Conservation (phyloP, 1,140 invertebrate species). For the Drosophila pectinifera region DNA sequence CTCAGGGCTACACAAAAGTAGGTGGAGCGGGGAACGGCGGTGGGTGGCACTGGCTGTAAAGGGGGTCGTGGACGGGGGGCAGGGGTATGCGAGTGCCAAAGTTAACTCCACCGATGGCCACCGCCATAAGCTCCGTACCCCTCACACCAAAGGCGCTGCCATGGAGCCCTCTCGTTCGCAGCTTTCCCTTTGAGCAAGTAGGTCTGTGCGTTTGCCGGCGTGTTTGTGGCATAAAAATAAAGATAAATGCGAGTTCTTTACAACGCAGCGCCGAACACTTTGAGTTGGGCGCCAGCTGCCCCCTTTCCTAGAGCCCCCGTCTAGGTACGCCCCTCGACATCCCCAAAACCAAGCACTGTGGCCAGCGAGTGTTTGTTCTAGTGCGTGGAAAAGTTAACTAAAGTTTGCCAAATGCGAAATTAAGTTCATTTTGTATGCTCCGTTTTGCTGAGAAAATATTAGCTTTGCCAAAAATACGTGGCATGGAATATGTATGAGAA, state of each 20-base stretch:
- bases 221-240: conserved; percentile 84
- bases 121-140: conserved; percentile 45
- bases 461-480: not conserved
- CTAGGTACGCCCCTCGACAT: not conserved
- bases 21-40: not conserved
- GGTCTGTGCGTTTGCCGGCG: conserved; percentile 55
- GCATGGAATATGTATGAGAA: not conserved
- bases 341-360: conserved; percentile 22
- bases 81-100: conserved; percentile 30
- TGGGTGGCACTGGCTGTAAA: not conserved
- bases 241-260: conserved; percentile 84
- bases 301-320: not conserved
- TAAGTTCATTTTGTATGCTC: conserved; percentile 13
- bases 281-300: conserved; percentile 28
- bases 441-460: not conserved
- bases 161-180: conserved; percentile 18
- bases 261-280: conserved; percentile 65
- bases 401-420: conserved; percentile 26
- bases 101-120: conserved; percentile 43
- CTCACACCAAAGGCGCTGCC: conserved; percentile 61
- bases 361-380: conserved; percentile 23
- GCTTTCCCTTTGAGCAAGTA: conserved; percentile 31
- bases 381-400: conserved; percentile 28
- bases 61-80: not conserved
- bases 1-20: conserved; percentile 16